Conservation (phyloP, 2,797 vertebrate genomes). For the Threskiornis aethiopicus region DNA sequence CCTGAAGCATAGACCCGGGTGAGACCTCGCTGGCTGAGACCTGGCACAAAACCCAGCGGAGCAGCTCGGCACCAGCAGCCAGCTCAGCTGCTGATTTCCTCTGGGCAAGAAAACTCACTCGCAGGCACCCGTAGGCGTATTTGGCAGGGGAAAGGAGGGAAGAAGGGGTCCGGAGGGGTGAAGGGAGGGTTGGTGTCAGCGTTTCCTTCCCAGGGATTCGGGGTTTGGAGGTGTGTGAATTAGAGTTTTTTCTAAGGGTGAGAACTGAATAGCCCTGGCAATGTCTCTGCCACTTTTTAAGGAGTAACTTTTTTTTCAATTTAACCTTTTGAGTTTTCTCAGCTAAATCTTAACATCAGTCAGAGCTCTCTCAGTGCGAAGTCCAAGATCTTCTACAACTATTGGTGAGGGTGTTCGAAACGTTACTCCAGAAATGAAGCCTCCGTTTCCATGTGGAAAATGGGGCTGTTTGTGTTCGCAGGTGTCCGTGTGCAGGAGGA, state of each 20-base stretch:
- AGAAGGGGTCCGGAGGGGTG: background rate
- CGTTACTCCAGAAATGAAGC: background rate
- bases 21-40: background rate
- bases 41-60: background rate
- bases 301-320: background rate
- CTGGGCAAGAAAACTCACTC: background rate
- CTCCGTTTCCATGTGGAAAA: background rate
- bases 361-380: background rate
- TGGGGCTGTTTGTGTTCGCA: background rate
- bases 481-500: background rate
- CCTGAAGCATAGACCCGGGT: background rate
- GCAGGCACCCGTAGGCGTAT: accelerated
- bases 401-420: background rate
- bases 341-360: background rate
- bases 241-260: background rate
- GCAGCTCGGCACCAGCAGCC: background rate
- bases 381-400: background rate
- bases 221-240: background rate
- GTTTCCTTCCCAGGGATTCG: background rate
- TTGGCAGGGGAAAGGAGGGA: background rate
- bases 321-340: background rate
- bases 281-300: background rate
- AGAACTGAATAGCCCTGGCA: background rate
- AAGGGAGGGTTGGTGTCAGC: background rate
- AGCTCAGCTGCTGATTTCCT: background rate